Evolutionary conservation across 2,797 vertebrate species (phyloP).

Genomic region (Spondyliosoma cantharus): DNA sequence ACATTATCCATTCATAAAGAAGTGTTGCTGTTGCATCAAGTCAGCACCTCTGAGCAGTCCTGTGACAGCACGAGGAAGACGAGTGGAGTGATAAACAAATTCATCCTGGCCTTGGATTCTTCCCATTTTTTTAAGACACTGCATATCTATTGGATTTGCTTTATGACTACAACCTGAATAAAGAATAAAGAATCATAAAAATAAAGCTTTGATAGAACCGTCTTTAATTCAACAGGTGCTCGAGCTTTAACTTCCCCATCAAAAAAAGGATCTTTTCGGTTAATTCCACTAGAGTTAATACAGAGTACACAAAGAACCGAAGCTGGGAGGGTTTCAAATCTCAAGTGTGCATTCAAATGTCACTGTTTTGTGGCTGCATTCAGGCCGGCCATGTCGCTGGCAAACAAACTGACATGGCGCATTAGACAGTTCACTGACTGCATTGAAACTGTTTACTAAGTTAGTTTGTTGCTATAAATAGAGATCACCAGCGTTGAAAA

Average conservation of each 20-base stretch:
- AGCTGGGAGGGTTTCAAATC: background rate
- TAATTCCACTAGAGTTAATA: background rate
- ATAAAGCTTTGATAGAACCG: background rate
- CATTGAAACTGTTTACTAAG: slow-evolving; percentile 62
- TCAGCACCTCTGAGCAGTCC: slow-evolving; percentile 45
- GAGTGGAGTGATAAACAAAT: slow-evolving; percentile 30
- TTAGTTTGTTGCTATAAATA: slow-evolving; percentile 70
- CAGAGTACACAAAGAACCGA: background rate
- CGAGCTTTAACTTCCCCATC: background rate
- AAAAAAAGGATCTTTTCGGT: background rate
- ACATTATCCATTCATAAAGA: slow-evolving; percentile 18
- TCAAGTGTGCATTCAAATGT: slow-evolving; percentile 27
- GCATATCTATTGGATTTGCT: background rate
- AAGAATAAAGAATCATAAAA: background rate
- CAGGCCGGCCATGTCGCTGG: slow-evolving; percentile 32
- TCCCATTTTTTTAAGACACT: background rate
- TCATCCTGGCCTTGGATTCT: slow-evolving; percentile 9
- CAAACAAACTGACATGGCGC: slow-evolving; percentile 44
- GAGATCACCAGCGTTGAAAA: slow-evolving; percentile 55
- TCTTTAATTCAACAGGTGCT: slow-evolving; percentile 18
- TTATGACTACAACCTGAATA: background rate
- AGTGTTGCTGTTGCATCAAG: slow-evolving; percentile 31
- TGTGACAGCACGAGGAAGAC: slow-evolving; percentile 62
- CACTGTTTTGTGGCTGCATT: slow-evolving; percentile 27
- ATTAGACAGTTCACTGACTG: slow-evolving; percentile 65